Conservation (phyloP, 2,113 vertebrate genomes). For the Climacteris rufus region DNA sequence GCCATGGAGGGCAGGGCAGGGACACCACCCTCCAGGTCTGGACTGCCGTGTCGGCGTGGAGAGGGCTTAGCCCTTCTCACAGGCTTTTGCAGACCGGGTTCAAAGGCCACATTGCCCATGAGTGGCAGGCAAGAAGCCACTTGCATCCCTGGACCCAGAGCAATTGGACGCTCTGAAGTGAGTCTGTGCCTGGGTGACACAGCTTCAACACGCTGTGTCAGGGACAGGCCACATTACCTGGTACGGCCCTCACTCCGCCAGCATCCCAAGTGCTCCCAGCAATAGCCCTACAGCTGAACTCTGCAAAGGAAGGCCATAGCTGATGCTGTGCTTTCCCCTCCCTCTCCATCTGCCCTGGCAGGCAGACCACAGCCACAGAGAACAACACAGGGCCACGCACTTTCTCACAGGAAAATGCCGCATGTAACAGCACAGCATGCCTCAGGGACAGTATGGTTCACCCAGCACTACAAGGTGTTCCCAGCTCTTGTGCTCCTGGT, state of each 20-base stretch:
- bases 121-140: not conserved
- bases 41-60: fast-evolving
- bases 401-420: not conserved
- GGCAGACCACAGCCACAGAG: not conserved
- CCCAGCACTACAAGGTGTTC: not conserved
- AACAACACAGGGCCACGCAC: not conserved
- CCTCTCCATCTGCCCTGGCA: not conserved
- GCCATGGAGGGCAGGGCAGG: not conserved
- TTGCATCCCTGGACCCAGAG: not conserved
- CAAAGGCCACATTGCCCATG: not conserved
- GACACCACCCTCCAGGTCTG: not conserved
- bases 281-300: not conserved
- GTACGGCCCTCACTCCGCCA: not conserved
- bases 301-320: not conserved
- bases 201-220: fast-evolving
- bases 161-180: not conserved
- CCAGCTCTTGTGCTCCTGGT: not conserved
- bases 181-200: not conserved
- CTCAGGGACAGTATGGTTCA: not conserved
- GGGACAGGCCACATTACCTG: not conserved
- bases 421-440: fast-evolving
- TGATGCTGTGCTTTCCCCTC: not conserved
- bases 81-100: not conserved
- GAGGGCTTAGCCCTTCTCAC: not conserved
- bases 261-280: not conserved